Evolutionary conservation across 2,888 invertebrate species (phyloP), one percentile per base, ranked within the genome.

Genomic region (Xylocampa areola): DNA sequence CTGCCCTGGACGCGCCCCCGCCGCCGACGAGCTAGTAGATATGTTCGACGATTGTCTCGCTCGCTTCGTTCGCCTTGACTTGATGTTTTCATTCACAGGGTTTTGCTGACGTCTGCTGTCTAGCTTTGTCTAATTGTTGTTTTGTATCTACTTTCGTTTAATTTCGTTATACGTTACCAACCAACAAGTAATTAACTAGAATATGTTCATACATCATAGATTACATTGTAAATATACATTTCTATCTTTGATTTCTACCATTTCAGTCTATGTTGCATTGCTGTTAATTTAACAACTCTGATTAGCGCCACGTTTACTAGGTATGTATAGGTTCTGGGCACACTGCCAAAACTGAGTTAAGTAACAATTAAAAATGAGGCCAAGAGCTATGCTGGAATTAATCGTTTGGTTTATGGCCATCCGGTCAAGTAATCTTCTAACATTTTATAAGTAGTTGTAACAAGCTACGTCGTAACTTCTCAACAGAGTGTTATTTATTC

Each of bases 11-110:
- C 61, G 45, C 37, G 23, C 45, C 45, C 40, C 67, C 70, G 73
- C 45, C 45, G 43, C 67, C 70, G 73, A 61, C 75, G 75, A 75
- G 69, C 77, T 81, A 70, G 77, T 86, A 79, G 80, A 81, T 81
- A 82, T 83, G 81, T 80, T 82, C 79, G 72, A 81, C 68, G 73
- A 88, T 86, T 87, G 89, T 89, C 84, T 86, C 80, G 79, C 76
- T 76, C n/a, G n/a, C n/a, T n/a, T n/a, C n/a, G n/a, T n/a, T 84
- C 71, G 81, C 79, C 79, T 84, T 77, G 79, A 76, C 79, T 82
- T 76, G 81, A 87, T 87, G 86, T 89, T 89, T 91, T 90, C 91
- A 92, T 92, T 92, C 91, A 91, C 92, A 87, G 81, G 79, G 87
- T 87, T 90, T 88, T 85, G 85, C 84, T 86, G 84, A 81, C 81